These are phyloP conservation scores for Nyctalus aviator DNA, from an alignment of 2,797 vertebrate genomes.

Conservation along the genomic window DNA sequence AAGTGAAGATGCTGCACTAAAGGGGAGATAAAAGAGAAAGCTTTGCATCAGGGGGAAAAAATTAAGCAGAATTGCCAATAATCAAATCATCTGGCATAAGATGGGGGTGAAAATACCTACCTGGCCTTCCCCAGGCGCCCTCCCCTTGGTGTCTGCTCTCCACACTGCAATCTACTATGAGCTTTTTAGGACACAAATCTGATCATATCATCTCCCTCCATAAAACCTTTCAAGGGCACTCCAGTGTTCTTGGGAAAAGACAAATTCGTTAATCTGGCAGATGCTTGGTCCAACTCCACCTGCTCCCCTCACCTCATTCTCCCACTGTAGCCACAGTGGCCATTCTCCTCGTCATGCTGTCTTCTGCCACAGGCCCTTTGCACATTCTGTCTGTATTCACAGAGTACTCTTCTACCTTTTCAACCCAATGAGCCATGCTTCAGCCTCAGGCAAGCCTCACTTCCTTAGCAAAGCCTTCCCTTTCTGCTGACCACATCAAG, in stretches of 20 bases:
- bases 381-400: background rate
- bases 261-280: background rate
- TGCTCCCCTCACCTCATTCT: background rate
- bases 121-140: background rate
- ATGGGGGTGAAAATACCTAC: background rate
- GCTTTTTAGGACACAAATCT: background rate
- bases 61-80: background rate
- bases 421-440: background rate
- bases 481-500: background rate
- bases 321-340: background rate
- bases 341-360: background rate
- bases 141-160: background rate
- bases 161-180: background rate
- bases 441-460: background rate
- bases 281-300: background rate
- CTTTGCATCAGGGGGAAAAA: background rate
- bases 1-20: background rate
- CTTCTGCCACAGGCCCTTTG: constrained; percentile 43
- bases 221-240: background rate
- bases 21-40: background rate
- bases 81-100: background rate
- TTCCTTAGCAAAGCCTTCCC: background rate
- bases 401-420: background rate
- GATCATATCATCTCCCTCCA: background rate
- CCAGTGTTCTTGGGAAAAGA: background rate